A percentile compares a stretch with the other conserved stretches of the same genome.
These are phyloP conservation scores for Epirrhoe tristata DNA, from an alignment of 2,888 invertebrate species.

Conservation along the genomic window DNA sequence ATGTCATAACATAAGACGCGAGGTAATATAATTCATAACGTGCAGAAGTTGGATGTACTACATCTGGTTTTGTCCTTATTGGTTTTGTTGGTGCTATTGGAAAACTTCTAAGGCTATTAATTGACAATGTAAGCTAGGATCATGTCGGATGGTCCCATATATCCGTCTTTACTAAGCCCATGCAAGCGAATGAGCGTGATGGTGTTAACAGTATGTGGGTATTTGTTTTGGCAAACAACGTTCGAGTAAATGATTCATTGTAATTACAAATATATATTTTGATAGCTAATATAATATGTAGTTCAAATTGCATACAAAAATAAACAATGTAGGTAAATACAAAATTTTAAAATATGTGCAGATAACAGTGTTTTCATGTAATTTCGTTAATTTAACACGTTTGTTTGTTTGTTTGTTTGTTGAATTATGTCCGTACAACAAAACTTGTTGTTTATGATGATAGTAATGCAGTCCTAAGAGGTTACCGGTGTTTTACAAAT, in stretches of 20 bases:
- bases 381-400: constrained; percentile 15
- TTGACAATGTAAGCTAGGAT: constrained; percentile 28
- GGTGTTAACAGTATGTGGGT: neutral
- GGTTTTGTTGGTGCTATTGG: constrained; percentile 22
- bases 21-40: constrained; percentile 25
- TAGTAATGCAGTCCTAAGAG: too few species aligned
- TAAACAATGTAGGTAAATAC: constrained; percentile 14
- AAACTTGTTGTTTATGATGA: too few species aligned
- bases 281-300: too few species aligned
- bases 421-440: neutral
- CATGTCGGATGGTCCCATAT: constrained; percentile 3
- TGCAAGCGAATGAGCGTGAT: constrained; percentile 2
- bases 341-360: constrained; percentile 16
- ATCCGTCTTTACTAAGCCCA: constrained; percentile 3
- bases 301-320: neutral
- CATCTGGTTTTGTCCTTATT: constrained; percentile 23
- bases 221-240: neutral
- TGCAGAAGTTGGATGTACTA: constrained; percentile 22
- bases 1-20: constrained; percentile 11
- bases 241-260: neutral
- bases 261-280: too few species aligned
- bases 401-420: constrained; percentile 3
- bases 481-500: too few species aligned
- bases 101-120: constrained; percentile 26
- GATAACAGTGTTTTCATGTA: constrained; percentile 19